phyloP scores from a whole-genome alignment of 1,140 invertebrate species.

The Campodea augens region DNA sequence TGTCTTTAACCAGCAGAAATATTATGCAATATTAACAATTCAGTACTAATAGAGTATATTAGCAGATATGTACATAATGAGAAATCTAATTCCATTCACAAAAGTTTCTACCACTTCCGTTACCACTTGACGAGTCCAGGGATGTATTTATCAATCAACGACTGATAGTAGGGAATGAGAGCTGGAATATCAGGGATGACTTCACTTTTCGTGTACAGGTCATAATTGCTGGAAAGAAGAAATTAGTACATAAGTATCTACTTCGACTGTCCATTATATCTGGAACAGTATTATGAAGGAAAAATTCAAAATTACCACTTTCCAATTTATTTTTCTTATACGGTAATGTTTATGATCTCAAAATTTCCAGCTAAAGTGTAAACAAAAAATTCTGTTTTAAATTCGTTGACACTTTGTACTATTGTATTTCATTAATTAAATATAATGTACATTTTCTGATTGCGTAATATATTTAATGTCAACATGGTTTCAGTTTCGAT shows the following conservation, averaged over 20 bases:
- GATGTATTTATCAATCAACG: constrained; percentile 78
- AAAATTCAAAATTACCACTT: background rate
- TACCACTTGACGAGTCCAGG: constrained; percentile 45
- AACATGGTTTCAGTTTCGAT: no score
- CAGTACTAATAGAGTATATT: no score
- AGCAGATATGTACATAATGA: no score
- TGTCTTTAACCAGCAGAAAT: no score
- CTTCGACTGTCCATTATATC: background rate
- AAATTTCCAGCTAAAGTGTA: background rate
- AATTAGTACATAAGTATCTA: constrained; percentile 5
- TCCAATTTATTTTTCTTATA: background rate
- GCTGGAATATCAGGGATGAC: constrained; percentile 62
- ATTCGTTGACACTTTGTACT: no score
- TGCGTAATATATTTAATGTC: no score
- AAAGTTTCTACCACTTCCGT: no score
- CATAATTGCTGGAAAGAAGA: constrained; percentile 60
- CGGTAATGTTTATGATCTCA: background rate
- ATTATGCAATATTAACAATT: no score
- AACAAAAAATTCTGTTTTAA: background rate
- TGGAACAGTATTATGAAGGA: no score
- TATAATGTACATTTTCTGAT: no score
- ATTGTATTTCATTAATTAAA: no score
- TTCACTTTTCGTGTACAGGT: constrained; percentile 79
- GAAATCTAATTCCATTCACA: no score
- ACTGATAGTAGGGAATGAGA: constrained; percentile 79